Evolutionary conservation across 2,888 invertebrate species (phyloP), one percentile per base, ranked within the genome.

Genomic region (Athalia rosae): DNA sequence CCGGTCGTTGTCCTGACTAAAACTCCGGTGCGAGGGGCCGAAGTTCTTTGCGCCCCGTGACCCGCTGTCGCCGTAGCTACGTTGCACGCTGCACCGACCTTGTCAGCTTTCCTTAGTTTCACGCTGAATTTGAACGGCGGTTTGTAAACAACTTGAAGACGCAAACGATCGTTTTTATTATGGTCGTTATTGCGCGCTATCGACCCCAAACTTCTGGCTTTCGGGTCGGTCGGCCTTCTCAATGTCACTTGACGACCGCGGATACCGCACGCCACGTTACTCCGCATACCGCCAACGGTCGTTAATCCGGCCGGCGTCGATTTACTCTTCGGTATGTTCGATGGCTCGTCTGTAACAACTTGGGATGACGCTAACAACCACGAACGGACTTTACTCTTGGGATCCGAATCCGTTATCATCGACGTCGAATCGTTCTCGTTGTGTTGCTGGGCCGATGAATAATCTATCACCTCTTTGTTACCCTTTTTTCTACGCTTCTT

Each of bases 121-220:
- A 96, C 93, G 88, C 95, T 96, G 89, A 96, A 96, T 85, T 95
- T 95, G 90, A 96, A 96, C 9, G 96, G 96, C 73, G 96, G 96
- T 87, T 96, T 96, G 89, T 96, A 96, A 45, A 96, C 95, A 53
- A 96, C 96, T 89, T 96, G 96, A 41, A 96, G 90, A 81, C 95
- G 93, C 9, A 96, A 88, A 0, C 89, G 83, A 77, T 89, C 89
- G 76, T 87, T 88, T 13, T 84, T 81, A 0, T 81, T 28, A 28
- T 28, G 28, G 28, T 28, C 77, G 83, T 93, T 93, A 77, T 91
- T 91, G 62, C 91, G 91, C n/a, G 93, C 90, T 58, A 95, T 91
- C 85, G 95, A 95, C 15, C 94, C 94, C 79, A 94, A 93, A 84
- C 95, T 95, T 85, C 95, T 94, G 82, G 94, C 94, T 84, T 93